A percentile compares a stretch with the other conserved stretches of the same genome.
Conservation (phyloP, 2,797 vertebrate genomes). For the Myiotriccus ornatus region DNA sequence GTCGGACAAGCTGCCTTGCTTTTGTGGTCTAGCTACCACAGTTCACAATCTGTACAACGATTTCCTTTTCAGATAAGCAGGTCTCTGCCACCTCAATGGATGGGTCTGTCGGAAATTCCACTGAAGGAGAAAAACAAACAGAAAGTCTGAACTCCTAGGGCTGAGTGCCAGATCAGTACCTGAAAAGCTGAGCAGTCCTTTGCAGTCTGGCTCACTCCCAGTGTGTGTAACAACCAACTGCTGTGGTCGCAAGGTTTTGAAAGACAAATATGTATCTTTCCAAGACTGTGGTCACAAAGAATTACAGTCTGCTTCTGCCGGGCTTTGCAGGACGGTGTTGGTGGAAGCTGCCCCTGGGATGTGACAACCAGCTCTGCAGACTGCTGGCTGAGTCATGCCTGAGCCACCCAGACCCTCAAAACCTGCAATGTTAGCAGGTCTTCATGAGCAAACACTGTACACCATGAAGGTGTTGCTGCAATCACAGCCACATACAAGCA, state of each 20-base stretch:
- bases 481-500: not conserved
- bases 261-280: not conserved
- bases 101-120: not conserved
- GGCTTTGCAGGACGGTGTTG: not conserved
- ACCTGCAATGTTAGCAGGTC: not conserved
- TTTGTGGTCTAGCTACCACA: not conserved
- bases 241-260: not conserved
- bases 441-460: not conserved
- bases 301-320: not conserved
- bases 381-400: not conserved
- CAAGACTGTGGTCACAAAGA: not conserved
- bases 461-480: not conserved
- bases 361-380: not conserved
- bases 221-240: fast-evolving
- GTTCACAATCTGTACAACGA: not conserved
- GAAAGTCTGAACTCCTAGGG: not conserved
- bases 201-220: not conserved
- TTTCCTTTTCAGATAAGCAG: conserved; percentile 8
- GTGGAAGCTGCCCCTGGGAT: not conserved
- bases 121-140: not conserved
- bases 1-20: not conserved
- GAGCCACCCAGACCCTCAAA: not conserved
- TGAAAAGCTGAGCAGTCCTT: not conserved
- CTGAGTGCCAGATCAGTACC: not conserved
- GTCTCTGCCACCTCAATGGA: not conserved